These are phyloP conservation scores for Aphelinus certus DNA, from an alignment of 1,140 invertebrate genomes.

Conservation along the genomic window DNA sequence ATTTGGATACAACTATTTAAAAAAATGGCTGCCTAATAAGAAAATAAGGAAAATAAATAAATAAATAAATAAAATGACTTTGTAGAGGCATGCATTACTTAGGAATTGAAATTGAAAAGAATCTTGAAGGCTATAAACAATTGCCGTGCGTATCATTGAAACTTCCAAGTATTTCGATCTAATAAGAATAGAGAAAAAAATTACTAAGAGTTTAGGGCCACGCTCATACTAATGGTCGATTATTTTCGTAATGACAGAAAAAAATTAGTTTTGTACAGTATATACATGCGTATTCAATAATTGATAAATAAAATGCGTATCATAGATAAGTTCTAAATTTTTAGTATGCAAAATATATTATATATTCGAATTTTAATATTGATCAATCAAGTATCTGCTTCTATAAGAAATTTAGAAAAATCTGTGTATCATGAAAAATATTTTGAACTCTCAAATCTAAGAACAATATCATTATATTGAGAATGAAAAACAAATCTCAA, in stretches of 20 bases:
- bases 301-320: background rate
- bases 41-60: constrained; percentile 11
- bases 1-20: constrained; percentile 20
- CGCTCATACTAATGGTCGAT: background rate
- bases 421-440: background rate
- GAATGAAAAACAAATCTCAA: constrained; percentile 6
- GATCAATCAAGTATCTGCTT: constrained; percentile 18
- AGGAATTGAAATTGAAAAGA: constrained; percentile 31
- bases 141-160: constrained; percentile 21
- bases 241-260: constrained; percentile 34
- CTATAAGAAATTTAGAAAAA: constrained; percentile 14
- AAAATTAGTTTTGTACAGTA: constrained; percentile 36
- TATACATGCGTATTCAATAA: constrained; percentile 18
- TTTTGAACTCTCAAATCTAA: constrained; percentile 21
- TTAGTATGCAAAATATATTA: constrained; percentile 7
- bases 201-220: constrained; percentile 7
- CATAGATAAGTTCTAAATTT: background rate
- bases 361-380: constrained; percentile 11
- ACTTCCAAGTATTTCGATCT: constrained; percentile 23
- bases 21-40: constrained; percentile 24
- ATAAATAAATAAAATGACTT: constrained; percentile 19
- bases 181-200: constrained; percentile 1
- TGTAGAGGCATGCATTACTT: constrained; percentile 31
- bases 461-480: background rate
- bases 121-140: constrained; percentile 11